These are phyloP conservation scores for Sesia apiformis DNA, from an alignment of 2,888 invertebrate genomes.

Conservation along the genomic window DNA sequence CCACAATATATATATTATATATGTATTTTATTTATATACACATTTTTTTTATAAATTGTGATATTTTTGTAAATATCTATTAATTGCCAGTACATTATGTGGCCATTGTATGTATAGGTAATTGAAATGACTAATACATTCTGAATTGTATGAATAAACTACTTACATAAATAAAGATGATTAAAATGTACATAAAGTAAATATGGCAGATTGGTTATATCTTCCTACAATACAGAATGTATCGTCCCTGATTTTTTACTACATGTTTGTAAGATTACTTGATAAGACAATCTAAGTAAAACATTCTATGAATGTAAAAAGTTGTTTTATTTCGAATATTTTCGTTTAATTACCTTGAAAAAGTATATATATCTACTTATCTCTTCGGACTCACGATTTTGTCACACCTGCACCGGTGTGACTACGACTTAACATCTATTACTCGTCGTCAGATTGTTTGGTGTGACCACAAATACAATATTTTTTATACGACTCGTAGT, in stretches of 20 bases:
- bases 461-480: too few species aligned
- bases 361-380: too few species aligned
- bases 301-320: conserved; percentile 66
- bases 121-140: conserved; percentile 7
- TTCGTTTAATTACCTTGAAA: background rate
- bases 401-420: too few species aligned
- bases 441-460: too few species aligned
- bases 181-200: too few species aligned
- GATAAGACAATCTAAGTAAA: conserved; percentile 54
- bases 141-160: conserved; percentile 3
- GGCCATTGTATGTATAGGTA: conserved; percentile 45
- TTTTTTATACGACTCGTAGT: too few species aligned
- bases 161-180: background rate
- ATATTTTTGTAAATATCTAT: conserved; percentile 57
- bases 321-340: conserved; percentile 29
- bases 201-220: background rate
- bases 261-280: conserved; percentile 52
- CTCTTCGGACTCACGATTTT: too few species aligned
- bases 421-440: too few species aligned
- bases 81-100: conserved; percentile 46
- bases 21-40: conserved; percentile 27
- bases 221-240: conserved; percentile 28
- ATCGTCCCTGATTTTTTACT: conserved; percentile 18
- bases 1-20: conserved; percentile 2
- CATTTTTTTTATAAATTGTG: conserved; percentile 28